A percentile compares a stretch with the other conserved stretches of the same genome.
These are phyloP conservation scores for Hippocampus zosterae DNA, from an alignment of 2,113 vertebrate species.

Conservation along the genomic window DNA sequence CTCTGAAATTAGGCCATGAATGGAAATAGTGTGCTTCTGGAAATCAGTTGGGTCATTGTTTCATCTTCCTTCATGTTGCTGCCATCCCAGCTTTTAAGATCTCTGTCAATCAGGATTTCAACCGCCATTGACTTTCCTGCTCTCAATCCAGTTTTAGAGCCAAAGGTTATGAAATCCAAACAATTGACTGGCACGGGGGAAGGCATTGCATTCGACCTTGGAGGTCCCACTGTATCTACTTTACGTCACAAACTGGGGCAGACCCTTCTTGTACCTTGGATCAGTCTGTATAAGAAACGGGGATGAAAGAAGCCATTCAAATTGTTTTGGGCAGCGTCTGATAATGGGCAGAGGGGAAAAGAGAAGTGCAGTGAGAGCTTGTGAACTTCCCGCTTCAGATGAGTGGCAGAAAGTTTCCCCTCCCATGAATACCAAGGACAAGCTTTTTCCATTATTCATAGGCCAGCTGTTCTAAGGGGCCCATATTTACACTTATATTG, in stretches of 20 bases:
- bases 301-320: neutral
- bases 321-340: conserved; percentile 32
- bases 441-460: conserved; percentile 69
- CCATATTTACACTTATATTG: conserved; percentile 75
- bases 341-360: conserved; percentile 40
- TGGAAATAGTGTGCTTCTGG: too few species aligned
- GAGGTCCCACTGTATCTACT: neutral
- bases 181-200: neutral
- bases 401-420: conserved; percentile 63
- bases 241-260: conserved; percentile 31
- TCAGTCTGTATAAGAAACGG: neutral
- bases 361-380: conserved; percentile 44
- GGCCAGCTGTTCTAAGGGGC: conserved; percentile 68
- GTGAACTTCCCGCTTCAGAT: conserved; percentile 55
- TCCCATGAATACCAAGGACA: conserved; percentile 71
- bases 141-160: too few species aligned
- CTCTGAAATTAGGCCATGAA: too few species aligned
- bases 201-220: too few species aligned
- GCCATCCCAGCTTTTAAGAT: too few species aligned
- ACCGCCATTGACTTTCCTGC: too few species aligned
- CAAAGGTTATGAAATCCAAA: neutral
- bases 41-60: too few species aligned
- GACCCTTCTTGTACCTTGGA: conserved; percentile 13
- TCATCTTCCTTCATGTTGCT: too few species aligned
- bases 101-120: too few species aligned